Percentiles rank a stretch among this genome's conserved stretches.
Conservation (phyloP, 2,113 vertebrate species). For the Phylloscopus trochiloides region DNA sequence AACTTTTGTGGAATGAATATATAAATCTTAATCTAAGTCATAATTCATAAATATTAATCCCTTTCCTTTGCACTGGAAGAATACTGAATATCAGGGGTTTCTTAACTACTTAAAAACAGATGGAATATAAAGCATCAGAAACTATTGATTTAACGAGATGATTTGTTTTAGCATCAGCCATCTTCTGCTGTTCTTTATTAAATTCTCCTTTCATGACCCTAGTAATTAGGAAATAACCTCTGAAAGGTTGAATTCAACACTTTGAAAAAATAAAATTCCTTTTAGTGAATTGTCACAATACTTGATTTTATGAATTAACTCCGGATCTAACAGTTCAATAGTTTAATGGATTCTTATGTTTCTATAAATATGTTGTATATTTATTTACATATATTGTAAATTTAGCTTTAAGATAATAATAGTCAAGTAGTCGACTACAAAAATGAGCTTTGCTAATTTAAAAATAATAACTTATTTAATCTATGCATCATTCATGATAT, state of each 20-base stretch:
- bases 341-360: background rate
- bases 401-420: background rate
- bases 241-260: background rate
- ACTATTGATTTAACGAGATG: background rate
- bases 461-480: background rate
- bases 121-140: background rate
- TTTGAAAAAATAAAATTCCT: background rate
- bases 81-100: background rate
- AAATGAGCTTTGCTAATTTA: background rate
- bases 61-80: background rate
- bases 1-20: constrained; percentile 17
- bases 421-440: background rate
- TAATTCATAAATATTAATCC: constrained; percentile 56
- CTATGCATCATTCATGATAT: background rate
- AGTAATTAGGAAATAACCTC: background rate
- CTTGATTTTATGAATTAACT: background rate
- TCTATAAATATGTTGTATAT: background rate
- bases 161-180: background rate
- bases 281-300: background rate
- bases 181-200: background rate
- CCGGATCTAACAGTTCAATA: background rate
- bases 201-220: background rate
- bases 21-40: constrained; percentile 56
- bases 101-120: background rate
- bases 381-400: background rate